Base-by-base conservation (phyloP, 1,140 invertebrate genomes). In the Drosophila asahinai region DNA sequence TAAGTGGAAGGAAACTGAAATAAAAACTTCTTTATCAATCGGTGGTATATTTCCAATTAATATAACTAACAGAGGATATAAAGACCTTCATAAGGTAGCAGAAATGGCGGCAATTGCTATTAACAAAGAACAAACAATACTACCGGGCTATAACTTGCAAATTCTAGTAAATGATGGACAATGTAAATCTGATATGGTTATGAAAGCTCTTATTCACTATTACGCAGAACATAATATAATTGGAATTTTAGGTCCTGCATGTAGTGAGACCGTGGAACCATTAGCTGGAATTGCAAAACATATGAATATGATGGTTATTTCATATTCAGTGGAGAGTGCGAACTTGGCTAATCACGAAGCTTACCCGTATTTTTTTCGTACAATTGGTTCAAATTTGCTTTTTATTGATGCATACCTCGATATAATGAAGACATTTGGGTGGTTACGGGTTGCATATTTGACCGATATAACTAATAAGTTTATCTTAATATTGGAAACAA, bases 291-390 rank as follows among this genome's bases (percentile, higher is more conserved):
- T 98, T n/a, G 96, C 97, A 0, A 96, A 95, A 63, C 95, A 97
- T 83, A 97, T 96, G 79, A 95, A 95, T 66, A 96, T 96, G 27
- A 94, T 97, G 40, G 95, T 97, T 0, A 96, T 98, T 47, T 97
- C 96, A 40, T 98, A 97, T 91, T 96, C 96, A 65, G 97, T 97
- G 2, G 97, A 97, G 87, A 96, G 96, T 1, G 94, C 95, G 2
- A 95, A 94, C 54, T 96, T 97, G 79, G 95, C 94, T 0, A 95
- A 97, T 92, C 94, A 95, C 19, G 91, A 94, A 0, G 95, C 95
- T 61, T 97, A 97, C 93, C 97, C 97, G 0, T 97, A 96, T 81
- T 97, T 98, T 92, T 97, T 97, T 89, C 92, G 97, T 2, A 98
- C 97, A 2, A 97, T 97, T 72, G 97, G 97, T 3, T 96, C 97